A percentile compares a stretch with the other conserved stretches of the same genome.
phyloP scores from a whole-genome alignment of 2,113 vertebrate genomes.

The Ammodytes dubius region DNA sequence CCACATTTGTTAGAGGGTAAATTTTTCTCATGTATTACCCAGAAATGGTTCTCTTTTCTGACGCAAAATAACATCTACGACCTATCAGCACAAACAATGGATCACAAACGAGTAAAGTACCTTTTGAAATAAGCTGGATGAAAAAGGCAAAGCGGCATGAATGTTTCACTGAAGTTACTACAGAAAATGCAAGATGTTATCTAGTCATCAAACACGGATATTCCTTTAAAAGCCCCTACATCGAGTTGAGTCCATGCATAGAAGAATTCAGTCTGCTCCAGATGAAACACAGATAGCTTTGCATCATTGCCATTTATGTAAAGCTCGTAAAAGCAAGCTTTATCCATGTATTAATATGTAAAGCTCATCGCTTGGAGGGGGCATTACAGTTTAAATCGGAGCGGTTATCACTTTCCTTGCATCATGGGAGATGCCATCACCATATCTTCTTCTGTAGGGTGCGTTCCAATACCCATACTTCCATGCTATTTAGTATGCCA shows the following conservation, averaged over 20 bases:
- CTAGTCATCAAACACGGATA: slow-evolving; percentile 35
- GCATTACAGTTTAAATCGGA: slow-evolving; percentile 11
- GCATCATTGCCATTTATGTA: slow-evolving; percentile 40
- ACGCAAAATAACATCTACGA: slow-evolving; percentile 9
- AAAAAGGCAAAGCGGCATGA: slow-evolving; percentile 23
- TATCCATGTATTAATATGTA: slow-evolving; percentile 8
- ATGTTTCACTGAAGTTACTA: slow-evolving; percentile 48
- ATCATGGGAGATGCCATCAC: not conserved
- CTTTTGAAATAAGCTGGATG: slow-evolving; percentile 25
- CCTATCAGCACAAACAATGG: slow-evolving; percentile 10
- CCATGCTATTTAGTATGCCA: no score
- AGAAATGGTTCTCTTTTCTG: slow-evolving; percentile 13
- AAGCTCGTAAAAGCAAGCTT: slow-evolving; percentile 27
- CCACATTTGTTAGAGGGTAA: not conserved
- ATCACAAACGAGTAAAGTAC: slow-evolving; percentile 14
- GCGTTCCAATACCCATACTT: no score
- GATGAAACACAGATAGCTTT: slow-evolving; percentile 48
- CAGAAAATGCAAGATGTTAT: slow-evolving; percentile 43
- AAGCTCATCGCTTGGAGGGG: slow-evolving; percentile 13
- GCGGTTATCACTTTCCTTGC: slow-evolving; percentile 16
- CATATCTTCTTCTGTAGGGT: not conserved
- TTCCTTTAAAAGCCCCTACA: slow-evolving; percentile 33
- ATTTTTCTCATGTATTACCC: no score
- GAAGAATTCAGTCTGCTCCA: slow-evolving; percentile 29
- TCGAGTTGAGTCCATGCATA: slow-evolving; percentile 34